Base-by-base conservation (phyloP, 1,140 invertebrate species). In the Pseudomyrmex gracilis region DNA sequence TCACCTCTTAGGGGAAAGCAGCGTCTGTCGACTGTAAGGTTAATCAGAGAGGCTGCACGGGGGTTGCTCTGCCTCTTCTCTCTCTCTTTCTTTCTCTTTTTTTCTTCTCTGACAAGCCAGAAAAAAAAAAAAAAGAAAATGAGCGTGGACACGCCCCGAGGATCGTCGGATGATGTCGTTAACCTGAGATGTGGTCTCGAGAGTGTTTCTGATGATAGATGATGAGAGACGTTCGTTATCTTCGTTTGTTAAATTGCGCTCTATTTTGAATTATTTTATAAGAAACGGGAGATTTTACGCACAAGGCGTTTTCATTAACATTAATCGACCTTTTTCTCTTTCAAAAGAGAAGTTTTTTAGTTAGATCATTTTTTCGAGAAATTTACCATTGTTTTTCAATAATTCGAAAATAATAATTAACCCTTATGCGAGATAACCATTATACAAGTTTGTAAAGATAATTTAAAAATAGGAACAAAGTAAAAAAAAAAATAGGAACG, bases 11-110 rank as follows among this genome's bases (percentile, higher is more conserved):
- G 82, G 82, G 80, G 83, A 78, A 87, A 78, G 63, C 80, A 47
- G 49, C 43, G 86, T 87, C 80, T 34, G 80, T 87, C 80, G 85
- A 87, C 80, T 57, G 61, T 83, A 73, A 67, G 82, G 73, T 87
- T 87, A 87, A 87, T 86, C 87, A 84, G 64, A 84, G 64, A 22
- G 83, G 71, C 70, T 58, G 64, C 58, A 74, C 63, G 66, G 67
- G 73, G 71, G 76, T 83, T 87, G 70, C 49, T 71, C 53, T 22
- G 51, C 73, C 82, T 71, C 47, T 47, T 55, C 60, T 22, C 13
- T 12, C 60, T 43, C n/a, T n/a, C n/a, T n/a, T n/a, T 20, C 20
- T n/a, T 20, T 8, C 51, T 66, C 60, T 43, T 47, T 49, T 15
- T 43, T 13, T 47, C 60, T 55, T 20, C 74, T 34, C 57, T 57